A percentile compares a stretch with the other conserved stretches of the same genome.
These are phyloP conservation scores for Leucophora obtusa DNA, from an alignment of 2,888 invertebrate species.

Conservation along the genomic window DNA sequence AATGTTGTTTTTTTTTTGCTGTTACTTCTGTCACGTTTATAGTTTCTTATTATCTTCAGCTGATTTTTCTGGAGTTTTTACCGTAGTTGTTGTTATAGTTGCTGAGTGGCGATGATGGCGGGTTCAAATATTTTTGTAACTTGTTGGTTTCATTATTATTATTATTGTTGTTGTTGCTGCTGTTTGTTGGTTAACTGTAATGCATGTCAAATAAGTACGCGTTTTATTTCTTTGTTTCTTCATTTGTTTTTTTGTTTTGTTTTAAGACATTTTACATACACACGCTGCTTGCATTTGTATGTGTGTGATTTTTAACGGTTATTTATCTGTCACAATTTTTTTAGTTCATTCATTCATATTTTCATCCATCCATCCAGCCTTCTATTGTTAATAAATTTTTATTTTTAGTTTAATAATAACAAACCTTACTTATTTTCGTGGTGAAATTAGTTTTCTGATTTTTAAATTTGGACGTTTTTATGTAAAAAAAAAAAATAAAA, in stretches of 20 bases:
- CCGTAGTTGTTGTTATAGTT: conserved; percentile 16
- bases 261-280: not conserved
- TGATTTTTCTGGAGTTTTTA: conserved; percentile 28
- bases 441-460: conserved; percentile 40
- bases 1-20: conserved; percentile 2
- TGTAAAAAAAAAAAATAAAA: conserved; percentile 8
- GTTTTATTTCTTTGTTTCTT: conserved; percentile 35
- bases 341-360: not conserved
- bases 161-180: not conserved
- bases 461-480: conserved; percentile 41
- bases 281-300: not conserved
- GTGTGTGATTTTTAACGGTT: not conserved
- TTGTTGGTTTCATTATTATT: conserved; percentile 28
- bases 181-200: conserved; percentile 29
- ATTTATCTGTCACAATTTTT: not conserved
- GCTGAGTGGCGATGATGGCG: conserved; percentile 26
- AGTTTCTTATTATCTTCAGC: conserved; percentile 44
- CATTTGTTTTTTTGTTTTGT: not conserved
- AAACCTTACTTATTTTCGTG: conserved; percentile 37
- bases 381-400: conserved; percentile 1
- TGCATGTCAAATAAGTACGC: conserved; percentile 53
- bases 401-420: conserved; percentile 35
- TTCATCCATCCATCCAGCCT: not conserved
- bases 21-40: conserved; percentile 39
- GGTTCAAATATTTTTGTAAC: conserved; percentile 48